These are phyloP conservation scores for Vanacampus margaritifer DNA, from an alignment of 2,113 vertebrate species.

Conservation along the genomic window DNA sequence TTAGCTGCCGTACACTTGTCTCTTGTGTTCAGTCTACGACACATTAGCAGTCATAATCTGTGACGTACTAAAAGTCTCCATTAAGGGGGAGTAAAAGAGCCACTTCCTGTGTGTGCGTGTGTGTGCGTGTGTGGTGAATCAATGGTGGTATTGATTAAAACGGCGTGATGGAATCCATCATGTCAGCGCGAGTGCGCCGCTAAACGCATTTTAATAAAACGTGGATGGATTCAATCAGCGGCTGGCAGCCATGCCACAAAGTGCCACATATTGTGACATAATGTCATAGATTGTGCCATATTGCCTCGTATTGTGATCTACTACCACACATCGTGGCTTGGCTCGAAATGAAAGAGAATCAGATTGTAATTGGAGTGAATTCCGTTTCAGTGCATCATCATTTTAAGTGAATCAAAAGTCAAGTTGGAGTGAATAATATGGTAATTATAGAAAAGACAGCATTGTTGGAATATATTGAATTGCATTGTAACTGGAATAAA, in stretches of 20 bases:
- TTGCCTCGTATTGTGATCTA: background rate
- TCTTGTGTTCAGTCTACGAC: background rate
- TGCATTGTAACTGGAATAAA: too few relatives aligned
- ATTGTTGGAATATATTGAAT: too few relatives aligned
- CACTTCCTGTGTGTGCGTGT: background rate
- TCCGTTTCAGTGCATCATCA: background rate
- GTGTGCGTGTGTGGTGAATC: background rate
- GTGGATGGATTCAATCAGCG: constrained; percentile 2
- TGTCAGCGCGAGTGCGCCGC: background rate
- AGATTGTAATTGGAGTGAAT: background rate
- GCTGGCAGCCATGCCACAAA: background rate
- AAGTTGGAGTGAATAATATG: background rate
- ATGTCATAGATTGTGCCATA: background rate
- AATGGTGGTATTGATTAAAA: constrained; percentile 1
- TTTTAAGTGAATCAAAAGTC: background rate
- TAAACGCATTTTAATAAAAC: constrained; percentile 8
- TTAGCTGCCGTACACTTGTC: background rate
- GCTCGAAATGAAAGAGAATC: background rate
- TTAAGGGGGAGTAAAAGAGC: background rate
- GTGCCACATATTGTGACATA: background rate
- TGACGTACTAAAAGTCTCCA: background rate
- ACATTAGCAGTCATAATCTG: background rate
- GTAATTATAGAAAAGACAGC: background rate
- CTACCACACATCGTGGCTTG: background rate
- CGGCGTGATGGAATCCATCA: constrained; percentile 5